Evolutionary conservation across 92 coral and sea anemone species (phyloP).

Genomic region (Meandrina meandrites): DNA sequence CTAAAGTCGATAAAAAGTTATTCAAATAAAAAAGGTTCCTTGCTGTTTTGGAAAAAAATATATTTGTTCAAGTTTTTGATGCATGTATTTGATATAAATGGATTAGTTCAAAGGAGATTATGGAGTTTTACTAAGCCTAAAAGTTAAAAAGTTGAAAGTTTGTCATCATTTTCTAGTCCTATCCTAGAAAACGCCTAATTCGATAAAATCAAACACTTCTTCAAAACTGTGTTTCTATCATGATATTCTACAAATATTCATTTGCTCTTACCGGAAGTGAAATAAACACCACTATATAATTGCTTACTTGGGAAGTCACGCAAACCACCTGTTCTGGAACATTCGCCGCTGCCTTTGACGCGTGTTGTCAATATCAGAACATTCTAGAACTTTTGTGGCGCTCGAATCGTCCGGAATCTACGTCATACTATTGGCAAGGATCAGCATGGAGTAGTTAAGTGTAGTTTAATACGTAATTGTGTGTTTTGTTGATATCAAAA

Average conservation of each 20-base stretch:
- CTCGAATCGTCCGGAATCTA: not conserved
- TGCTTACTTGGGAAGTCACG: slow-evolving; percentile 28
- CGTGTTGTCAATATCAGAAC: slow-evolving; percentile 22
- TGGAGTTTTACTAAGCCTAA: not conserved
- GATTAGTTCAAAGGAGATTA: not conserved
- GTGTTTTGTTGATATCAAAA: not conserved
- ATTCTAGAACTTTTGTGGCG: slow-evolving; percentile 29
- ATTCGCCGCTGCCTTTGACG: not conserved
- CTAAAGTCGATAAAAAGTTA: not conserved
- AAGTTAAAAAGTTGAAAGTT: not conserved
- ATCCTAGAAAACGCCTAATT: not conserved
- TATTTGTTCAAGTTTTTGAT: not conserved
- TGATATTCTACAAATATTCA: not conserved
- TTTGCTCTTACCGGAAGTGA: slow-evolving; percentile 28
- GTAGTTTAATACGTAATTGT: not conserved
- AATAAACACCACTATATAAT: slow-evolving; percentile 2
- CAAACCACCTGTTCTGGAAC: slow-evolving; percentile 28
- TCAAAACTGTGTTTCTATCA: not conserved
- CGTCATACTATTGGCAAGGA: not conserved
- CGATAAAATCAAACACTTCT: not conserved
- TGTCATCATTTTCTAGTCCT: not conserved
- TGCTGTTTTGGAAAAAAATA: not conserved
- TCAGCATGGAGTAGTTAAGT: not conserved
- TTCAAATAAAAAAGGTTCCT: not conserved
- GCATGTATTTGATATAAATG: not conserved